Evolutionary conservation across 2,888 invertebrate genomes (phyloP), one percentile per base, ranked within the genome.

Genomic region (Liopterus haemorrhoidalis): DNA sequence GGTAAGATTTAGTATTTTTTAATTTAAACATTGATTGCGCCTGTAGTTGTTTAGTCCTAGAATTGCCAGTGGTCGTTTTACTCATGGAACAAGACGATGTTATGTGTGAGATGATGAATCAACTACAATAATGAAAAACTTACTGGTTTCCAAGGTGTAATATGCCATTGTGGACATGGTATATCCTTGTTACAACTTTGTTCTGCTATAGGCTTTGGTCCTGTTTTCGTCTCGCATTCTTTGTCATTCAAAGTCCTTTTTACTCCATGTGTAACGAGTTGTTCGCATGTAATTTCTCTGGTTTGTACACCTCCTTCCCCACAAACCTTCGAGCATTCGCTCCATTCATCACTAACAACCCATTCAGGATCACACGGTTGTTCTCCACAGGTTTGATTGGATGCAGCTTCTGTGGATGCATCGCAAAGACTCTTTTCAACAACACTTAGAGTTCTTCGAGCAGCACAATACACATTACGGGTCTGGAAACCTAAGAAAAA

Each of bases 121-220:
- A 14, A 31, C 14, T 31, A 14, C 3, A 31, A 12, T 14, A 9
- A 4, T 31, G 5, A 16, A 24, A 22, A 40, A 12, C 78, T 73
- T 70, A 91, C 91, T 54, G 90, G 85, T 63, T 82, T 84, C 96
- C 96, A 97, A 4, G 86, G 85, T 41, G 86, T 91, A 18, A 80
- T 71, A 61, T 88, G 86, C 86, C 92, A 96, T 38, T 77, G 75
- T 0, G 95, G 91, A 61, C 94, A 94, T 18, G 79, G 76, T 19
- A 80, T 74, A 46, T 83, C 81, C 41, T 76, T 74, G 64, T 88
- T 89, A 66, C 94, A 94, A 41, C 77, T 73, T 59, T 83, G 78
- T 46, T 73, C 73, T 8, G 76, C 72, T 4, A 74, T 70, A 0
- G 88, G 90, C 59, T 84, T 85, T 1, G 79, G 76, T 1, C 84